These are phyloP conservation scores for Potorous gilbertii DNA, from an alignment of 2,797 vertebrate genomes.

Conservation along the genomic window DNA sequence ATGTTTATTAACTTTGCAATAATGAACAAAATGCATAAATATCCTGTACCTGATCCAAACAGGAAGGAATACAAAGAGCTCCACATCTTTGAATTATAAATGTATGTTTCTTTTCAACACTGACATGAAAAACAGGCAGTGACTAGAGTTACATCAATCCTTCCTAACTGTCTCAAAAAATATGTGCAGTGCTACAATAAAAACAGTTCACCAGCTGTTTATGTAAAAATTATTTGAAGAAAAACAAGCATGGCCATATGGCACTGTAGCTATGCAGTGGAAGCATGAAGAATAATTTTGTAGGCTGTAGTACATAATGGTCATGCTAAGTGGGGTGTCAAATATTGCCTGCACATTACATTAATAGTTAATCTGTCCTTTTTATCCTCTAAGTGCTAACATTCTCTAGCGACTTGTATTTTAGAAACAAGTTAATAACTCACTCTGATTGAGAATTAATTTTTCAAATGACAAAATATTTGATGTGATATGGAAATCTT, in stretches of 20 bases:
- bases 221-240: slow-evolving; percentile 88
- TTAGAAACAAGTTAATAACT: slow-evolving; percentile 78
- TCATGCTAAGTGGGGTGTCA: slow-evolving; percentile 86
- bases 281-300: slow-evolving; percentile 84
- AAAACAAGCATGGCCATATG: slow-evolving; percentile 88
- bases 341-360: slow-evolving; percentile 80
- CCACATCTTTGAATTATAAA: slow-evolving; percentile 70
- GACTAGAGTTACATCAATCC: slow-evolving; percentile 81
- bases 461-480: slow-evolving; percentile 81
- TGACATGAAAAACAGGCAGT: slow-evolving; percentile 79
- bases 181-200: slow-evolving; percentile 86
- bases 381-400: slow-evolving; percentile 82
- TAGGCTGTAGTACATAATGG: slow-evolving; percentile 84
- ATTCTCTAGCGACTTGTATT: slow-evolving; percentile 81
- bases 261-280: slow-evolving; percentile 78
- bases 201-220: slow-evolving; percentile 89
- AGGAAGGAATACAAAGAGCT: slow-evolving; percentile 59
- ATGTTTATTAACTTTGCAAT: slow-evolving; percentile 63
- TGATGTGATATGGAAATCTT: slow-evolving; percentile 64
- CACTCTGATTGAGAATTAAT: slow-evolving; percentile 77
- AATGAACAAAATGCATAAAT: slow-evolving; percentile 28
- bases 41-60: slow-evolving; percentile 54
- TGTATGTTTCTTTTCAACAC: slow-evolving; percentile 73
- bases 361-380: slow-evolving; percentile 86
- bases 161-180: slow-evolving; percentile 86